Evolutionary conservation across 2,797 vertebrate species (phyloP).

Genomic region (Gallinago nigripennis): DNA sequence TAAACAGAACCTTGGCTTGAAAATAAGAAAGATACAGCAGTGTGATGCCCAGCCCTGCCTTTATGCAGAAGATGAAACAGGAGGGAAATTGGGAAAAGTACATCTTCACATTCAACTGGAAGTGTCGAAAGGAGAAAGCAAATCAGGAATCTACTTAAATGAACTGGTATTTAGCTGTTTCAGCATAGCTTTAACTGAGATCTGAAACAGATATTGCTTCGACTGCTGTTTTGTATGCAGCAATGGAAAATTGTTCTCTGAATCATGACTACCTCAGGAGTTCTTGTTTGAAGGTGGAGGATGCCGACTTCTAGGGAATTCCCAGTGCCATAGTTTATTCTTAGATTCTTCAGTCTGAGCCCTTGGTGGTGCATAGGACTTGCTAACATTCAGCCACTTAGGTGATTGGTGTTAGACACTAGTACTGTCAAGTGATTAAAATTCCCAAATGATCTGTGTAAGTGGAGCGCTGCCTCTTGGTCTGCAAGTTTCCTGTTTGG

Average conservation of each 20-base stretch:
- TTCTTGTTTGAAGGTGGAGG: not conserved
- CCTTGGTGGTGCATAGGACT: not conserved
- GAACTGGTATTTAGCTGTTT: not conserved
- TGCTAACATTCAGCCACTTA: not conserved
- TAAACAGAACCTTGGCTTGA: not conserved
- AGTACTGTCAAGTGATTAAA: not conserved
- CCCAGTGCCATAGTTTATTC: not conserved
- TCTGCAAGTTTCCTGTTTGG: not conserved
- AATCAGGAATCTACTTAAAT: not conserved
- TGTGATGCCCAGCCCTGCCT: not conserved
- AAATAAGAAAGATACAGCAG: not conserved
- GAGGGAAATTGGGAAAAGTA: not conserved
- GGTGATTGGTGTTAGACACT: not conserved
- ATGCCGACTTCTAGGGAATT: not conserved
- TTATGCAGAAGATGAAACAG: not conserved
- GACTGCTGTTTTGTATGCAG: not conserved
- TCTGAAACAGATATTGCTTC: not conserved
- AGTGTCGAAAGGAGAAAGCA: constrained; percentile 2
- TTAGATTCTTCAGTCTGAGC: not conserved
- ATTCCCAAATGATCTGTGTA: not conserved
- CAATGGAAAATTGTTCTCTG: not conserved
- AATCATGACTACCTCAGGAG: not conserved
- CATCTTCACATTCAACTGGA: not conserved
- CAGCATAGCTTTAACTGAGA: not conserved
- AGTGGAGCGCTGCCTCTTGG: not conserved